Evolutionary conservation across 2,113 vertebrate species (phyloP).

Genomic region (Xerus inauris): DNA sequence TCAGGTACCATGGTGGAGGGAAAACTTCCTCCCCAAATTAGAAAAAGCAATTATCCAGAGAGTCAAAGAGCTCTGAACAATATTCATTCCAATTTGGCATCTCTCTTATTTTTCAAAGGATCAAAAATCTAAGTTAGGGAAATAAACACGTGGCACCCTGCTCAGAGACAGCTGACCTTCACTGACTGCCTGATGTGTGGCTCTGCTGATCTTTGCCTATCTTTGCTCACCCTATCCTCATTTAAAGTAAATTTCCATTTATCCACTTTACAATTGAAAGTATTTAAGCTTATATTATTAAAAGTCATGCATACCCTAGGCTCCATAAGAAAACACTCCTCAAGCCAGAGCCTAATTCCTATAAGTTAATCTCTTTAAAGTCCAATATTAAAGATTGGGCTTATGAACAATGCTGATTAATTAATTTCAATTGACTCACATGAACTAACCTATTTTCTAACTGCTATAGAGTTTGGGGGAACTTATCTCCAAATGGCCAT

Average conservation of each 20-base stretch:
- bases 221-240: neutral
- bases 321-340: neutral
- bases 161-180: neutral
- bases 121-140: neutral
- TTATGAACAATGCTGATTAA: neutral
- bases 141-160: neutral
- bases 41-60: neutral
- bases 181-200: neutral
- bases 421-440: neutral
- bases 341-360: neutral
- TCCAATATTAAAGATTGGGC: slow-evolving; percentile 13
- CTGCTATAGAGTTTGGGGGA: neutral
- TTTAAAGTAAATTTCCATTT: neutral
- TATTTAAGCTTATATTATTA: neutral
- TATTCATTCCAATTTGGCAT: neutral
- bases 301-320: neutral
- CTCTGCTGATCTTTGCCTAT: neutral
- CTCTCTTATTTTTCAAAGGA: neutral
- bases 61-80: neutral
- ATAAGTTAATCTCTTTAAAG: neutral
- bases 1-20: neutral
- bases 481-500: neutral
- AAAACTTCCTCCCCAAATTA: neutral
- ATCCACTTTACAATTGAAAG: neutral
- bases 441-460: neutral